A percentile compares a stretch with the other conserved stretches of the same genome.
These are phyloP conservation scores for Platypus cylindrus DNA, from an alignment of 2,888 invertebrate genomes.

Conservation along the genomic window DNA sequence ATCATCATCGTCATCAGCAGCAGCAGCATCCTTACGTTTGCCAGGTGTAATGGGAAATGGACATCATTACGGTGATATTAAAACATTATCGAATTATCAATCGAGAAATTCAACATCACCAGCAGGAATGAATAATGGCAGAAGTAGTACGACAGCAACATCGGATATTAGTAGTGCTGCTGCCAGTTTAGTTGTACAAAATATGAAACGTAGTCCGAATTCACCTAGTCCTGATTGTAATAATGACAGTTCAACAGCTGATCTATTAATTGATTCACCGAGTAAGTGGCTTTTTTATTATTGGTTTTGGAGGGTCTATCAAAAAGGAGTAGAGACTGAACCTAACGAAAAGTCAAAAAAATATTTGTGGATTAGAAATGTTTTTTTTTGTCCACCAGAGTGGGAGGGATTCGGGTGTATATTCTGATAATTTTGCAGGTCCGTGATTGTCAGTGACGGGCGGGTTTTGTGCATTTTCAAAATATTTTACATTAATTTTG, in stretches of 20 bases:
- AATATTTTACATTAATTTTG: no score
- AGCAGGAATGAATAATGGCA: constrained; percentile 18
- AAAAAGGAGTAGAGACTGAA: no score
- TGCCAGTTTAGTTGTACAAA: constrained; percentile 48
- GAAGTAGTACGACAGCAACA: constrained; percentile 28
- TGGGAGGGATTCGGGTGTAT: no score
- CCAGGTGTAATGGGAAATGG: constrained; percentile 23
- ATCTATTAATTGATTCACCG: constrained; percentile 70
- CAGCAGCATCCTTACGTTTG: constrained; percentile 24
- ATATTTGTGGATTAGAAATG: no score
- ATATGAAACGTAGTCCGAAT: constrained; percentile 52
- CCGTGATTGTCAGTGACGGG: no score
- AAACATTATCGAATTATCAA: constrained; percentile 25
- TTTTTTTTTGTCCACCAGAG: no score
- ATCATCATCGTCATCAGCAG: no score
- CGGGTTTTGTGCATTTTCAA: no score
- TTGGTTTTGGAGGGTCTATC: no score
- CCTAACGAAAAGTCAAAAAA: no score
- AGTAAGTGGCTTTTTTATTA: constrained; percentile 47
- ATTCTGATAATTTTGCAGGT: no score
- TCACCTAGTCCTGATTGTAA: constrained; percentile 48
- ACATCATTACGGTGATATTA: constrained; percentile 30
- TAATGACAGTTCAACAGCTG: constrained; percentile 51
- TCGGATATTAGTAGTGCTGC: constrained; percentile 74
- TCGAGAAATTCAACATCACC: constrained; percentile 34